Evolutionary conservation across 1,140 invertebrate genomes (phyloP).

Genomic region (Drosophila biarmipes): DNA sequence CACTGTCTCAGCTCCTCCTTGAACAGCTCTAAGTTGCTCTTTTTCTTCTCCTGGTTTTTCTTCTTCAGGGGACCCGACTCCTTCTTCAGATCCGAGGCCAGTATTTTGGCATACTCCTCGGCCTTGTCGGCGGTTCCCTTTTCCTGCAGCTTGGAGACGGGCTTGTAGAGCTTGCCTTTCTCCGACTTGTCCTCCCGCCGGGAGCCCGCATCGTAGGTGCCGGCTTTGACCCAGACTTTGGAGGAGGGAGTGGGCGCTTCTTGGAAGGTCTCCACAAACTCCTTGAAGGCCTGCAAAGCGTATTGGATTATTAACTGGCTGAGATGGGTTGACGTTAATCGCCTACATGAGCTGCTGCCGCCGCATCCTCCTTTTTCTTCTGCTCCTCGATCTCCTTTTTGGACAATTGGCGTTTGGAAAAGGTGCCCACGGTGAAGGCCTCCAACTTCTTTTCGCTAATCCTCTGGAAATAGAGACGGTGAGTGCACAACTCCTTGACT

Average conservation of each 20-base stretch:
- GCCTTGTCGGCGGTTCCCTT: constrained; percentile 86
- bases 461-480: constrained; percentile 84
- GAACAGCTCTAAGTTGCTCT: constrained; percentile 98
- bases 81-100: constrained; percentile 87
- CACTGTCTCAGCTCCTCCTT: constrained; percentile 97
- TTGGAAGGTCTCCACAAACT: constrained; percentile 99
- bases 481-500: not conserved
- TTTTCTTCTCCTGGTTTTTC: constrained; percentile 94
- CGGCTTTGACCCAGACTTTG: constrained; percentile 98
- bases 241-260: constrained; percentile 90
- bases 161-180: constrained; percentile 97
- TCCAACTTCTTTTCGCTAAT: constrained; percentile 92
- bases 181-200: constrained; percentile 95
- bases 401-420: constrained; percentile 90
- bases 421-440: constrained; percentile 91
- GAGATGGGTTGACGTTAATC: not conserved
- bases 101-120: constrained; percentile 90
- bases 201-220: constrained; percentile 97
- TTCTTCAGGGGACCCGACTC: constrained; percentile 88
- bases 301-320: not conserved
- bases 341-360: constrained; percentile 89
- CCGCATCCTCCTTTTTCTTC: constrained; percentile 94
- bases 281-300: constrained; percentile 92
- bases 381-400: constrained; percentile 95
- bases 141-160: constrained; percentile 90